Evolutionary conservation across 1,140 invertebrate species (phyloP), one percentile per base, ranked within the genome.

Genomic region (Maniola jurtina): DNA sequence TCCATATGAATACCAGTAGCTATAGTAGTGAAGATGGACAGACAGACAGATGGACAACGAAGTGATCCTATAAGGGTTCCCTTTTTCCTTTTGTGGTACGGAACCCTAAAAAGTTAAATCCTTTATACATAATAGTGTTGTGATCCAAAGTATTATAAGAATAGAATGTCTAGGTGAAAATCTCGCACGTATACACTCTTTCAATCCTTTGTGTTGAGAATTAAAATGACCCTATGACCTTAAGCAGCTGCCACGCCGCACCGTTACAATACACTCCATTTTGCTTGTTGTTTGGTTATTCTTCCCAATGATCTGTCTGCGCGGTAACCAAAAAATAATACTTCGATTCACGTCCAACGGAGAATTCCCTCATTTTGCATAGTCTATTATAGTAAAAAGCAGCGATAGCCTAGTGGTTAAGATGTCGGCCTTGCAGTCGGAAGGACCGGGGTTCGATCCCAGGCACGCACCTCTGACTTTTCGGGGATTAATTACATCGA

Each of bases 221-320:
- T 52, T 52, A 52, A 52, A 52, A 52, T 25, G 48, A 0, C 15
- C 48, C 15, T 52, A 25, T 52, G 15, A 52, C 48, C 14, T 52
- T 25, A 25, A 52, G 48, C 48, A 52, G 48, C 48, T 52, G 48
- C 48, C 25, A 16, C n/a, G 14, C 14, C 48, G 48, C n/a, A 6
- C 2, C 48, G 48, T 16, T 52, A 52, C 48, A 52, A 52, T 52
- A 25, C 16, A 2, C 8, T 52, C 48, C 48, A 25, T 16, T 52
- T 25, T 52, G 13, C 13, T 52, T 52, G 48, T 52, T 52, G 15
- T 14, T 15, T 14, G 48, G 48, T 25, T 25, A 52, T 52, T 48
- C 45, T 13, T 52, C 48, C 48, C 14, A 45, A 45, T 45, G 5
- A 25, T 25, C 7, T 52, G 48, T 14, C 48, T 16, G 7, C 48